Evolutionary conservation across 2,113 vertebrate genomes (phyloP).

Genomic region (Dascyllus trimaculatus): DNA sequence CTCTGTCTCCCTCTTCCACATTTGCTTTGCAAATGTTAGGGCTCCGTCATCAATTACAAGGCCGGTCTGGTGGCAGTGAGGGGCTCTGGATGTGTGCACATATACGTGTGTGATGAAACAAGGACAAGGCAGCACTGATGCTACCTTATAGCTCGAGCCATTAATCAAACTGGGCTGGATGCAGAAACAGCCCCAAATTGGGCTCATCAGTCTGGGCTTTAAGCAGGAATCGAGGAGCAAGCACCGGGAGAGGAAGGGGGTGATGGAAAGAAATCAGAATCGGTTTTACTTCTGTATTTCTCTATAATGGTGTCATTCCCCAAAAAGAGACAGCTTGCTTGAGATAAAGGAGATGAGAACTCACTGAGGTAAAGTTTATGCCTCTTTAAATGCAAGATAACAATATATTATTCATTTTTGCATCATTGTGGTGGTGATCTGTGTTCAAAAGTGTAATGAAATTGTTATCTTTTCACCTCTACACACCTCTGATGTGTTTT

Average conservation of each 20-base stretch:
- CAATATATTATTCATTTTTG: not conserved
- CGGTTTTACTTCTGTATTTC: conserved; percentile 3
- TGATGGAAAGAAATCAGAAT: conserved; percentile 15
- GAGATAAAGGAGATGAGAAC: not conserved
- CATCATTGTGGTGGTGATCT: not conserved
- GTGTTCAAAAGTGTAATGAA: not conserved
- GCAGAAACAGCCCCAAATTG: conserved; percentile 91
- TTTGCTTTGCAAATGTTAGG: conserved; percentile 96
- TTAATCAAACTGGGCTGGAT: conserved; percentile 91
- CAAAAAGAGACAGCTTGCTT: not conserved
- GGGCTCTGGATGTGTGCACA: conserved; percentile 60
- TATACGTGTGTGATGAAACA: conserved; percentile 76
- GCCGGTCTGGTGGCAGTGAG: conserved; percentile 82
- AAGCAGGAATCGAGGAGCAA: conserved; percentile 79
- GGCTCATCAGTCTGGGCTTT: conserved; percentile 92
- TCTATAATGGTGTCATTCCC: conserved; percentile 8
- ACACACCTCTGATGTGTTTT: not conserved
- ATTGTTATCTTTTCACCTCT: no score
- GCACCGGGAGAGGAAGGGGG: conserved; percentile 48
- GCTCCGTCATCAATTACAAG: conserved; percentile 92
- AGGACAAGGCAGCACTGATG: conserved; percentile 88
- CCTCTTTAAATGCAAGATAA: not conserved
- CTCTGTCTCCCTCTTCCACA: conserved; percentile 80
- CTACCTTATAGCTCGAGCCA: conserved; percentile 86
- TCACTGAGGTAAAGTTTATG: not conserved